Evolutionary conservation across 2,797 vertebrate species (phyloP), one percentile per base, ranked within the genome.

Genomic region (Thripadectes ignobilis): DNA sequence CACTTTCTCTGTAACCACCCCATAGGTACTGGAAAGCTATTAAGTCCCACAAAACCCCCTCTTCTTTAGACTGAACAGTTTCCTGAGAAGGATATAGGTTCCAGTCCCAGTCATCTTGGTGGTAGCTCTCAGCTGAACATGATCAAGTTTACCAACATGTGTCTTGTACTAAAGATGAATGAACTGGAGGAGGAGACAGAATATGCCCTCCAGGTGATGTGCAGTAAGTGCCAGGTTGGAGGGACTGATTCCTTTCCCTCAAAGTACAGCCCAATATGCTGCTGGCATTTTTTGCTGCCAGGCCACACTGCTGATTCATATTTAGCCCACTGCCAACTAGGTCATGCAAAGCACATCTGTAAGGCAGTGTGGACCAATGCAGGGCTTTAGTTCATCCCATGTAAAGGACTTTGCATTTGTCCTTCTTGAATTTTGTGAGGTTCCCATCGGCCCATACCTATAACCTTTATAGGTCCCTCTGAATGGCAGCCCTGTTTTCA

Each of bases 321-420:
- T 59, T 71, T 45, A 87, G 49, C n/a, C 22, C 39, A 0, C 24
- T 0, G 0, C 55, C n/a, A 52, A 8, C 0, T 0, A 38, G 23
- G 10, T 7, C 55, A 19, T 52, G n/a, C 3, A 3, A 15, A 69
- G 74, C 36, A 55, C 12, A 34, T 51, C 32, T 78, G 32, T 74
- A 59, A n/a, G 10, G 24, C 30, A 20, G 29, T 30, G 6, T 63
- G 62, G 46, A 15, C 21, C 14, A 39, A 10, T 45, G 45, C 21
- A 22, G 6, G 6, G 24, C 1, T 51, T 84, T 84, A 59, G 17
- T 52, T 41, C 24, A n/a, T 67, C 24, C 12, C n/a, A 21, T 38
- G 14, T 41, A 10, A 34, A 41, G 14, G 48, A 54, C n/a, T 74
- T 80, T 19, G 23, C 43, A 9, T 69, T 88, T 80, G 23, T 38